These are phyloP conservation scores for Tamandua tetradactyla DNA, from an alignment of 2,797 vertebrate genomes.

Conservation along the genomic window DNA sequence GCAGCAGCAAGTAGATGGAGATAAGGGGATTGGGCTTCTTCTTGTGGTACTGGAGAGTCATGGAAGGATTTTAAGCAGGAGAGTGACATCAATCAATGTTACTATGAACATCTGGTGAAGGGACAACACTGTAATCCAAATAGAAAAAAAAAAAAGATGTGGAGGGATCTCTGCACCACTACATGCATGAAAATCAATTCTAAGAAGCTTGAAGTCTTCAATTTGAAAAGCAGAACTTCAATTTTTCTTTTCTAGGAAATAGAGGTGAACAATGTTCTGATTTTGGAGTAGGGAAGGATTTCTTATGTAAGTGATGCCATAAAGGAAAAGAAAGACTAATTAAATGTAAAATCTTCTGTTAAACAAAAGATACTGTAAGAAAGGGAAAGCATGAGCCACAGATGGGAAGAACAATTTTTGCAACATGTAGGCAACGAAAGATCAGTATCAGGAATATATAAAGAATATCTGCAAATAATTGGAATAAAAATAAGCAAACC, in stretches of 20 bases:
- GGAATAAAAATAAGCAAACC: not conserved
- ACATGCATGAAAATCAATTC: not conserved
- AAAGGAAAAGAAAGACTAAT: conserved; percentile 37
- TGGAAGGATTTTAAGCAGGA: not conserved
- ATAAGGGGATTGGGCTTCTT: not conserved
- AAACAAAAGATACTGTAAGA: not conserved
- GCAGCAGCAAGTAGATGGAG: not conserved
- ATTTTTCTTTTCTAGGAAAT: not conserved
- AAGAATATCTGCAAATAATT: not conserved
- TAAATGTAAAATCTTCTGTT: conserved; percentile 18
- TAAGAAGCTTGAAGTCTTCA: conserved; percentile 8
- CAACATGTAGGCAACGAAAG: not conserved
- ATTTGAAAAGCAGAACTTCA: conserved; percentile 57
- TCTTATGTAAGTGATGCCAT: conserved; percentile 37
- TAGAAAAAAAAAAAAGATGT: not conserved
- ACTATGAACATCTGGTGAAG: conserved; percentile 48
- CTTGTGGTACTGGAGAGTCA: not conserved
- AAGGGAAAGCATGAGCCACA: not conserved
- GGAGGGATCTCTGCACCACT: not conserved
- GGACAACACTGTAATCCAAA: not conserved
- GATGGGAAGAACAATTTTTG: not conserved
- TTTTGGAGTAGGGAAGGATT: not conserved
- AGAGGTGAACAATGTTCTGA: not conserved
- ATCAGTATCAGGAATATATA: not conserved
- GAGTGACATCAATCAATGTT: not conserved